Evolutionary conservation across 2,888 invertebrate genomes (phyloP).

Genomic region (Plemyria rubiginata): DNA sequence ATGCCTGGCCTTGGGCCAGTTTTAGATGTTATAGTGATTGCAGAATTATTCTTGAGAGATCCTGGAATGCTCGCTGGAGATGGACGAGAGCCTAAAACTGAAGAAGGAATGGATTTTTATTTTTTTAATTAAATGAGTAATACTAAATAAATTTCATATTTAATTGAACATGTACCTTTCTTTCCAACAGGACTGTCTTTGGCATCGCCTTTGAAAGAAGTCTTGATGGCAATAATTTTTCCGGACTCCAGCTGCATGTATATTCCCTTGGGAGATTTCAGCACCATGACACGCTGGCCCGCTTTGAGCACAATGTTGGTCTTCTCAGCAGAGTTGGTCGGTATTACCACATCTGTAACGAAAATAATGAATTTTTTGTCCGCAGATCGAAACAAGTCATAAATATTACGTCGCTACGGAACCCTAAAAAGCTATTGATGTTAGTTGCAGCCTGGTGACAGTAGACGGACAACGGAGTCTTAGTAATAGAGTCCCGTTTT

Average conservation of each 20-base stretch:
- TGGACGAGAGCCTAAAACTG: constrained; percentile 73
- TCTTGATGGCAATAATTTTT: constrained; percentile 96
- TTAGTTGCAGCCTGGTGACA: too few relatives aligned
- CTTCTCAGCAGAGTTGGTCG: constrained; percentile 95
- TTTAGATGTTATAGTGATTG: constrained; percentile 85
- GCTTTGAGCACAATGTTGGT: constrained; percentile 96
- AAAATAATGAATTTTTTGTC: background rate
- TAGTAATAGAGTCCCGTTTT: too few relatives aligned
- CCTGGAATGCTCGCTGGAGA: constrained; percentile 72
- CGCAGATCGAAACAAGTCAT: background rate
- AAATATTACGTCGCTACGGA: too few relatives aligned
- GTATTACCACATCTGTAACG: constrained; percentile 92
- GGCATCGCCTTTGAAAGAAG: constrained; percentile 86
- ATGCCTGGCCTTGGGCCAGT: constrained; percentile 66
- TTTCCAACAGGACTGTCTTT: constrained; percentile 75
- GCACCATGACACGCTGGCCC: constrained; percentile 96
- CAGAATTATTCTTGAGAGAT: constrained; percentile 85
- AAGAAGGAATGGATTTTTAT: constrained; percentile 36
- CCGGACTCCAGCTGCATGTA: constrained; percentile 98
- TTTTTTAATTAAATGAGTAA: background rate
- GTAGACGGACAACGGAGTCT: too few relatives aligned
- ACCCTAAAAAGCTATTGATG: too few relatives aligned
- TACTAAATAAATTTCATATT: background rate
- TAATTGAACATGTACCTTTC: constrained; percentile 61
- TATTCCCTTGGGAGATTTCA: constrained; percentile 97